Percentiles rank a stretch among this genome's conserved stretches.
Evolutionary conservation across 2,113 vertebrate genomes (phyloP).

Genomic region (Eudyptes chrysolophus): DNA sequence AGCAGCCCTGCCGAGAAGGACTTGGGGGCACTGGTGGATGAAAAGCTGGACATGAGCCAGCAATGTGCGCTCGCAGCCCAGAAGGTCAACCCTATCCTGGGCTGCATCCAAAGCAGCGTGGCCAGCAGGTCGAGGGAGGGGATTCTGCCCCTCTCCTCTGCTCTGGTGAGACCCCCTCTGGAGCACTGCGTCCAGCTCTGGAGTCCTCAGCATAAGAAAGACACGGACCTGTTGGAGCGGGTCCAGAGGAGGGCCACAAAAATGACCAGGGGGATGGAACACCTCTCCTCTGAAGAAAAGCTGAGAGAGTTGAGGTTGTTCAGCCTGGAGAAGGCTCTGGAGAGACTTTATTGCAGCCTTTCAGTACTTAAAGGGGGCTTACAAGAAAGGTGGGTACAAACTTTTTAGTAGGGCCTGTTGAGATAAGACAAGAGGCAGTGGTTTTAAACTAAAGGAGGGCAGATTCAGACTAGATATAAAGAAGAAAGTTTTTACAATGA

Average conservation of each 20-base stretch:
- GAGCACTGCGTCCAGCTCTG: background rate
- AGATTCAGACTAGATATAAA: background rate
- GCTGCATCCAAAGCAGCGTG: background rate
- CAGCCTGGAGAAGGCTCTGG: background rate
- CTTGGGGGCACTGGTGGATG: background rate
- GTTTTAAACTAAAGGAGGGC: background rate
- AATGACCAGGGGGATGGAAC: rapidly evolving
- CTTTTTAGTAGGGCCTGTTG: background rate
- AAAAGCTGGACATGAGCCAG: background rate
- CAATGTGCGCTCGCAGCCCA: background rate
- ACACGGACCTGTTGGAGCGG: background rate
- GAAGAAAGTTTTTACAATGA: background rate
- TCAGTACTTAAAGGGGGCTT: background rate
- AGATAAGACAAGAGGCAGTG: background rate
- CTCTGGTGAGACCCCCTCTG: background rate
- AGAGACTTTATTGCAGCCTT: background rate
- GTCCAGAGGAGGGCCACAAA: background rate
- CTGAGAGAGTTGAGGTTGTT: background rate
- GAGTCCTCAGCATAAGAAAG: background rate
- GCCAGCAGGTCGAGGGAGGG: background rate
- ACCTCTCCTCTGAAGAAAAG: background rate
- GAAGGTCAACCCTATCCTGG: background rate
- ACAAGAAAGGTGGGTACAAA: background rate
- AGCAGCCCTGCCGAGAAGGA: background rate
- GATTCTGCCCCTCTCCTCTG: background rate